Evolutionary conservation across 2,113 vertebrate genomes (phyloP), one percentile per base, ranked within the genome.

Genomic region (Alosa alosa): DNA sequence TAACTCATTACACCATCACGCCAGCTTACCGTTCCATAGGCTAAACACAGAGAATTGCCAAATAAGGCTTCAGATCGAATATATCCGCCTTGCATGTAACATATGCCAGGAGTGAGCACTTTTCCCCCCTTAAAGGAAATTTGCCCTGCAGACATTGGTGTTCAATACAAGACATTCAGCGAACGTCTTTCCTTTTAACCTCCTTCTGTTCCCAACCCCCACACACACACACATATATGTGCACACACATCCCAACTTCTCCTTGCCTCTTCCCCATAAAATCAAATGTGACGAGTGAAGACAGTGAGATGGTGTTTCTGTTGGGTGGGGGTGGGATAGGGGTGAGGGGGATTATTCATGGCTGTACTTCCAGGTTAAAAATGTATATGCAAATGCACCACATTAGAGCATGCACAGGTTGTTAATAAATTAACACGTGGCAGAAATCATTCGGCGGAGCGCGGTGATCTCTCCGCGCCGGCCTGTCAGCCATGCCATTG

Each of bases 371-470:
- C 94, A 93, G 94, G 94, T 95, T 95, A 96, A 95, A 96, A 95
- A 95, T 95, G 94, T 94, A 94, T 94, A 96, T 95, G 95, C 94
- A 95, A 96, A 96, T 96, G 92, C 88, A 36, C 90, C 93, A 93
- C 94, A 96, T 96, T 96, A 96, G 92, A 94, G 94, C 95, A 95
- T 90, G 94, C 94, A 93, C 91, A 96, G 96, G 96, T 96, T 96
- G 96, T 95, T 97, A 94, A 95, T 94, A 95, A 95, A 95, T 94
- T 96, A 97, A 96, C 96, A 97, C 93, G 91, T 97, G 96, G 96
- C 96, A 97, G 95, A 95, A 98, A 97, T 96, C 96, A 97, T 98
- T 98, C 96, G 94, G 93, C 96, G 96, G 96, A 96, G 96, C 95
- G 95, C 94, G 95, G 96, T 96, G 95, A 97, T 96, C 8, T 96